phyloP scores from a whole-genome alignment of 1,140 invertebrate genomes.

The Heliothis subflexa region DNA sequence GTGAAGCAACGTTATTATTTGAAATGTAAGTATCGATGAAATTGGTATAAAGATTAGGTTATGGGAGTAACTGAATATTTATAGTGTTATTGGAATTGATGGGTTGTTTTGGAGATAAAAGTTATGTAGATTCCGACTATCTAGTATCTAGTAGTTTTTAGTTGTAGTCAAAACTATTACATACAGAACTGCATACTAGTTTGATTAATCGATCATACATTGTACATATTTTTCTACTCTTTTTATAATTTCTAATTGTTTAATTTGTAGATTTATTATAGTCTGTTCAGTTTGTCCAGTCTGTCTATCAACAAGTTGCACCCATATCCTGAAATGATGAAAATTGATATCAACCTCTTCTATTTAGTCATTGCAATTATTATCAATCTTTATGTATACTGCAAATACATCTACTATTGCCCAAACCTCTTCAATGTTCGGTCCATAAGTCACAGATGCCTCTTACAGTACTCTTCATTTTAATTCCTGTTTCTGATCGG shows the following conservation, averaged over 20 bases:
- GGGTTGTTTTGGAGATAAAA: background rate
- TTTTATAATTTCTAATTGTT: background rate
- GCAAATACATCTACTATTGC: background rate
- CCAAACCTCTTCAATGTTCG: slow-evolving; percentile 16
- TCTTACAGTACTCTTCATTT: slow-evolving; percentile 43
- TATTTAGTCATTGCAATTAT: too few species aligned
- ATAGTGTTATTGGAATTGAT: background rate
- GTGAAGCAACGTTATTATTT: slow-evolving; percentile 30
- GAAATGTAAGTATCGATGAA: slow-evolving; percentile 17
- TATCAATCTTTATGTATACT: too few species aligned
- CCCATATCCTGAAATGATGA: too few species aligned
- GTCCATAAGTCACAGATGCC: slow-evolving; percentile 37
- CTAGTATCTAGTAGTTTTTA: too few species aligned
- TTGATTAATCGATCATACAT: background rate
- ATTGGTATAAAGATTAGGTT: slow-evolving; percentile 8
- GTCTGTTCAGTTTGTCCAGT: background rate
- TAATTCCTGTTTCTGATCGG: slow-evolving; percentile 45
- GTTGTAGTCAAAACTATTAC: too few species aligned
- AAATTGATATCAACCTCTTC: too few species aligned
- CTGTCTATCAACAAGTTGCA: too few species aligned
- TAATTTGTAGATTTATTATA: background rate
- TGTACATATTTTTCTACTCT: too few species aligned
- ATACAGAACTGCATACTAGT: too few species aligned
- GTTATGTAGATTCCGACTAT: too few species aligned
- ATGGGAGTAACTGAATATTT: slow-evolving; percentile 1